Conservation (phyloP, 2,113 vertebrate genomes). For the Muntiacus muntjak region DNA sequence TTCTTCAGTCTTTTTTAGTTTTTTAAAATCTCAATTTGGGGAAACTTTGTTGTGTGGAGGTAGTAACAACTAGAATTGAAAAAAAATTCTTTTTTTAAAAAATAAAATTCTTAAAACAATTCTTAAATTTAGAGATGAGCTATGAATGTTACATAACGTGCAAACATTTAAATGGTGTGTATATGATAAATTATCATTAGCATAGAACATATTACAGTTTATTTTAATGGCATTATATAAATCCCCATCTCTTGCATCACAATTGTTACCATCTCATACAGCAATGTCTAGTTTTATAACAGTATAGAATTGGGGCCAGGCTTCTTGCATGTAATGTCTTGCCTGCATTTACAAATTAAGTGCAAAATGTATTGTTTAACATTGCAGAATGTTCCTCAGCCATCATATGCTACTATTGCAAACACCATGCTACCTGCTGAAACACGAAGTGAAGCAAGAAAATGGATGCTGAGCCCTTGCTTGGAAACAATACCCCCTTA, state of each 20-base stretch:
- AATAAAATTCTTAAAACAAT: not conserved
- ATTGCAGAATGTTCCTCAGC: not conserved
- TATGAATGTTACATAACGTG: not conserved
- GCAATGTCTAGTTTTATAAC: not conserved
- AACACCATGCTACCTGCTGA: not conserved
- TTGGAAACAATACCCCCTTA: not conserved
- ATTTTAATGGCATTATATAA: not conserved
- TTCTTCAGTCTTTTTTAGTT: not conserved
- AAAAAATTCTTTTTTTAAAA: not conserved
- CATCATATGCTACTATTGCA: not conserved
- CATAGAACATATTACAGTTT: not conserved
- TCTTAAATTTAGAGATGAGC: not conserved
- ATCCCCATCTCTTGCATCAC: not conserved
- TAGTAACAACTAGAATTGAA: not conserved
- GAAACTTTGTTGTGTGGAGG: not conserved
- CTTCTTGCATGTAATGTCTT: not conserved
- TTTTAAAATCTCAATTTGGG: not conserved
- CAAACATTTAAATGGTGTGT: not conserved
- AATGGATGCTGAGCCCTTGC: not conserved
- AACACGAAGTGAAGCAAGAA: not conserved
- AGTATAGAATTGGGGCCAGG: not conserved
- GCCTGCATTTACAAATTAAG: not conserved
- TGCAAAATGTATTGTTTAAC: not conserved
- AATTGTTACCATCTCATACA: not conserved
- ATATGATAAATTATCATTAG: not conserved